phyloP scores from a whole-genome alignment of 2,797 vertebrate genomes.

The Echeneis naucrates region DNA sequence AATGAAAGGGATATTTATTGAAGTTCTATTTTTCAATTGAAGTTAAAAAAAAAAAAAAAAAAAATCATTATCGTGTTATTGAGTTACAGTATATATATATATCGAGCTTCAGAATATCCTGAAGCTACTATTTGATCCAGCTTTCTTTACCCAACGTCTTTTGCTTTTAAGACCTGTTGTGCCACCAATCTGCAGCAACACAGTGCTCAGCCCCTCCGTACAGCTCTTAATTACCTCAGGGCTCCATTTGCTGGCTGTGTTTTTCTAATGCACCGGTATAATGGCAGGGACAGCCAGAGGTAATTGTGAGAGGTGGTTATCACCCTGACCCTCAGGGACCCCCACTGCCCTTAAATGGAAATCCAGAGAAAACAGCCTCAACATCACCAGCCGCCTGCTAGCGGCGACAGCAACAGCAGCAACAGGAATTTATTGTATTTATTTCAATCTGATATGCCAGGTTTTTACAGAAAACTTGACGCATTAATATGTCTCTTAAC shows the following conservation, averaged over 20 bases:
- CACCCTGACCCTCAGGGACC: conserved; percentile 22
- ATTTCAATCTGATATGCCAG: conserved; percentile 36
- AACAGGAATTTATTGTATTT: conserved; percentile 16
- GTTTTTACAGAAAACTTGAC: conserved; percentile 27
- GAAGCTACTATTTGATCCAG: background rate
- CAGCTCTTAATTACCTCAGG: conserved; percentile 47
- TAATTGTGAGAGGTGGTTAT: conserved; percentile 53
- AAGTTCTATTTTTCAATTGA: background rate
- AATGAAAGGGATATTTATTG: background rate
- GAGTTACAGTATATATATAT: background rate
- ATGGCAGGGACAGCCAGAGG: conserved; percentile 26
- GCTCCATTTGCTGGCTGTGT: conserved; percentile 32
- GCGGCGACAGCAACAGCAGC: no score
- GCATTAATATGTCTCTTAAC: conserved; percentile 36
- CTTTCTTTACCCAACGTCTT: conserved; percentile 35
- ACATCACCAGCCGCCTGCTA: conserved; percentile 1
- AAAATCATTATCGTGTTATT: background rate
- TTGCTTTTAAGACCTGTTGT: background rate
- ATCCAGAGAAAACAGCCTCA: conserved; percentile 24
- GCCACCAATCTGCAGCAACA: conserved; percentile 30
- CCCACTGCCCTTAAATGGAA: conserved; percentile 30
- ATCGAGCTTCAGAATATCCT: background rate
- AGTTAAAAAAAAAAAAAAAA: background rate
- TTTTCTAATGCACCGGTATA: conserved; percentile 23
- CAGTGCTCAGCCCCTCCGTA: conserved; percentile 14